Evolutionary conservation across 2,888 invertebrate genomes (phyloP), one percentile per base, ranked within the genome.

Genomic region (Cephus runcator): DNA sequence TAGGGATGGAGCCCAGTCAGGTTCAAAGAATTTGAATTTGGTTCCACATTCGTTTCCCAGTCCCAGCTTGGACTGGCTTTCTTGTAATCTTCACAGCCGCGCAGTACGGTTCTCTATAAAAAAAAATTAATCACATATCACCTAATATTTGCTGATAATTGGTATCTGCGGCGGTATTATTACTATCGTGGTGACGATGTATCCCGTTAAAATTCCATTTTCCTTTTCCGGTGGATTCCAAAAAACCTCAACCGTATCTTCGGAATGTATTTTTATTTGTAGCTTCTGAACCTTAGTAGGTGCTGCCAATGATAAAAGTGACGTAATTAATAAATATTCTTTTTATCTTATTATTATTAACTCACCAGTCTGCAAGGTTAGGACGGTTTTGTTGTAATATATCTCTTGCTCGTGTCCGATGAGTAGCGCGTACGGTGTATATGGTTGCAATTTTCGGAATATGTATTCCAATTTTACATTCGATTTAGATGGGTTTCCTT

Each of bases 181-280:
- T 83, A 88, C 88, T 80, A 83, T 40, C 9, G 86, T 69, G 15
- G 40, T 77, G 1, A 85, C 34, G 35, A 77, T 78, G 75, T 88
- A 88, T 31, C 77, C 75, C 0, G 35, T 33, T 31, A 87, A 79
- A 68, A 75, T 76, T 35, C 86, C 87, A 73, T 83, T 84, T 6
- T 73, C 12, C 35, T 77, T 0, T 1, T 11, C 0, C n/a, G 88
- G 88, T n/a, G 81, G 75, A 11, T 69, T 68, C 88, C 88, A 88
- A 6, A n/a, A 34, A 30, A 86, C 12, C 1, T 11, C 75, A 0
- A 30, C 36, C 34, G 69, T 33, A 40, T 75, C 6, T 11, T 68
- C 68, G 9, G 75, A 36, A 4, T 11, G 69, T 9, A 31, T 11
- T 2, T 23, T 12, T 4, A 0, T 11, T n/a, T 0, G 1, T 1